These are phyloP conservation scores for Diarsia rubi DNA, from an alignment of 2,888 invertebrate genomes.

Conservation along the genomic window DNA sequence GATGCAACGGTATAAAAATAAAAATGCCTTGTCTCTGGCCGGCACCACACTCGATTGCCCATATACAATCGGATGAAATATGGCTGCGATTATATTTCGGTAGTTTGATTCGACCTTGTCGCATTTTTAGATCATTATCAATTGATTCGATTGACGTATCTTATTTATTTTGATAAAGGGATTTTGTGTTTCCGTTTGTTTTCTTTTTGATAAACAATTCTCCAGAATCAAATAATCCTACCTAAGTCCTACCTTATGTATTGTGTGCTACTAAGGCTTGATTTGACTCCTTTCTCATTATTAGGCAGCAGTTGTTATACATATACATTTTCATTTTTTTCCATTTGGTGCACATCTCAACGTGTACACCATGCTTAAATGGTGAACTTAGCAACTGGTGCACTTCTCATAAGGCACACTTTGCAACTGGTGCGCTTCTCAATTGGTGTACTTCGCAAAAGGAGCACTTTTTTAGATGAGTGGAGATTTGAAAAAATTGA, in stretches of 20 bases:
- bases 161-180: conserved; percentile 31
- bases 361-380: no score
- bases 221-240: background rate
- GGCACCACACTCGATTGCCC: conserved; percentile 80
- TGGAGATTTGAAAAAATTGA: no score
- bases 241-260: no score
- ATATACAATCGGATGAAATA: conserved; percentile 82
- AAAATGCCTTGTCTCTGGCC: conserved; percentile 76
- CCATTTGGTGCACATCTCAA: no score
- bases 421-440: no score
- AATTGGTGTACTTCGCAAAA: no score
- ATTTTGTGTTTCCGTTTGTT: conserved; percentile 19
- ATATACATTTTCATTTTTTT: background rate
- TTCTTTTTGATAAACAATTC: conserved; percentile 3
- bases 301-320: background rate
- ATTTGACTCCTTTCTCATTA: background rate
- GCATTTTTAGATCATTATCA: conserved; percentile 52
- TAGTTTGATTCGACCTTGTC: conserved; percentile 64
- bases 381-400: no score
- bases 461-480: no score
- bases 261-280: no score
- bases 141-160: conserved; percentile 22
- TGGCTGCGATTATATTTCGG: conserved; percentile 65
- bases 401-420: no score
- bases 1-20: conserved; percentile 77